Evolutionary conservation across 2,888 invertebrate species (phyloP).

Genomic region (Lasioglossum calceatum): DNA sequence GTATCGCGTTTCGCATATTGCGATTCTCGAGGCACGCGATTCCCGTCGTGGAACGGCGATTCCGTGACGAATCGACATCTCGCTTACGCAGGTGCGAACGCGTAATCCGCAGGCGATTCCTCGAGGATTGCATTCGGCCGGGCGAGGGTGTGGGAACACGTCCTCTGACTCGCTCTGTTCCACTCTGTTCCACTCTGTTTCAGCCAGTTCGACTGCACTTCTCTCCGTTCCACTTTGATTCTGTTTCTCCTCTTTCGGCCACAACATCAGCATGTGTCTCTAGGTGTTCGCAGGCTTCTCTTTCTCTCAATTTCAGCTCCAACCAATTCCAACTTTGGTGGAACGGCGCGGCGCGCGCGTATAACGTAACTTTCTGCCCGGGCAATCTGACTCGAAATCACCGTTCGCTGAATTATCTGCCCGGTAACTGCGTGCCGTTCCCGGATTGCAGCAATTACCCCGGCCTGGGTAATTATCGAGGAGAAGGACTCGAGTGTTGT

Average conservation of each 20-base stretch:
- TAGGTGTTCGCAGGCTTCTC: slow-evolving; percentile 16
- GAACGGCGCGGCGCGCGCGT: slow-evolving; percentile 62
- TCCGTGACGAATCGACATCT: slow-evolving; percentile 64
- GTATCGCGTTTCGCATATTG: slow-evolving; percentile 8
- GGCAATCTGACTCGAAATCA: slow-evolving; percentile 83
- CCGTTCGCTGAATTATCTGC: slow-evolving; percentile 82
- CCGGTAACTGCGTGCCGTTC: slow-evolving; percentile 81
- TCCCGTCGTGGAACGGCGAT: slow-evolving; percentile 32
- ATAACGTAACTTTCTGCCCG: slow-evolving; percentile 80
- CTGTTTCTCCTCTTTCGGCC: slow-evolving; percentile 32
- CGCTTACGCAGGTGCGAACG: slow-evolving; percentile 68
- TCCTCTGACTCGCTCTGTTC: slow-evolving; percentile 25
- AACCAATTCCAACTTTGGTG: slow-evolving; percentile 83
- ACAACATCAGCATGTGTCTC: neutral
- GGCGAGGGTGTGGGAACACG: slow-evolving; percentile 57
- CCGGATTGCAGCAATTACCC: slow-evolving; percentile 83
- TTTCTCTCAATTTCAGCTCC: slow-evolving; percentile 70
- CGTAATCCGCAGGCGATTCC: slow-evolving; percentile 70
- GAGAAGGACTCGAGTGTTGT: slow-evolving; percentile 82
- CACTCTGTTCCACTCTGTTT: slow-evolving; percentile 44
- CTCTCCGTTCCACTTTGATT: slow-evolving; percentile 55
- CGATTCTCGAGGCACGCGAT: slow-evolving; percentile 20
- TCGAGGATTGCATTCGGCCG: slow-evolving; percentile 60
- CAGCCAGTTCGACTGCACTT: neutral
- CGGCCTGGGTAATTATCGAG: slow-evolving; percentile 82